Evolutionary conservation across 2,797 vertebrate species (phyloP).

Genomic region (Spatula versicolor): DNA sequence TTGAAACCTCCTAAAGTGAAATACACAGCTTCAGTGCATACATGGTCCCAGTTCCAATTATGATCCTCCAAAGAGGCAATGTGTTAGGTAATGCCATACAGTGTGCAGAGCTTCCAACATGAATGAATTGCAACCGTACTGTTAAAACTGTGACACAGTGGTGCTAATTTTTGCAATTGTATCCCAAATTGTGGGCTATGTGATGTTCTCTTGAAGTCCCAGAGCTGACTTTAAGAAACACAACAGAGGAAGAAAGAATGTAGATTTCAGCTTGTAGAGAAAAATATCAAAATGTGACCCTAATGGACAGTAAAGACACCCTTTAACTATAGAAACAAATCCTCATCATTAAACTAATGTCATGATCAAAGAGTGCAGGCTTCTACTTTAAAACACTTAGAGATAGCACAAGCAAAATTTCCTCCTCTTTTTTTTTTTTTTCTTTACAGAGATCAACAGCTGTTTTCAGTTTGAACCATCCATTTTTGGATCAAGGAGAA

Average conservation of each 20-base stretch:
- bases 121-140: not conserved
- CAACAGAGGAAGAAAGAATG: not conserved
- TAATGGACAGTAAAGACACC: not conserved
- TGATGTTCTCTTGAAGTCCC: not conserved
- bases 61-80: not conserved
- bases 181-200: not conserved
- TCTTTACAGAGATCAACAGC: not conserved
- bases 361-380: fast-evolving
- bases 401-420: not conserved
- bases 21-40: not conserved
- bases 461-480: not conserved
- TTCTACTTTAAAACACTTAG: not conserved
- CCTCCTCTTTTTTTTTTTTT: not conserved
- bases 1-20: not conserved
- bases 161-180: not conserved
- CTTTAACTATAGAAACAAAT: not conserved
- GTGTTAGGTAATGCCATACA: not conserved
- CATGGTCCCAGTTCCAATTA: not conserved
- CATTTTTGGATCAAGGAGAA: not conserved
- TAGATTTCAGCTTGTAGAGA: not conserved
- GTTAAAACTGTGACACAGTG: not conserved
- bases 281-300: not conserved
- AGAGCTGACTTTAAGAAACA: not conserved
- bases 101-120: not conserved
- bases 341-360: not conserved